Evolutionary conservation across 2,113 vertebrate species (phyloP).

Genomic region (Stegastes partitus): DNA sequence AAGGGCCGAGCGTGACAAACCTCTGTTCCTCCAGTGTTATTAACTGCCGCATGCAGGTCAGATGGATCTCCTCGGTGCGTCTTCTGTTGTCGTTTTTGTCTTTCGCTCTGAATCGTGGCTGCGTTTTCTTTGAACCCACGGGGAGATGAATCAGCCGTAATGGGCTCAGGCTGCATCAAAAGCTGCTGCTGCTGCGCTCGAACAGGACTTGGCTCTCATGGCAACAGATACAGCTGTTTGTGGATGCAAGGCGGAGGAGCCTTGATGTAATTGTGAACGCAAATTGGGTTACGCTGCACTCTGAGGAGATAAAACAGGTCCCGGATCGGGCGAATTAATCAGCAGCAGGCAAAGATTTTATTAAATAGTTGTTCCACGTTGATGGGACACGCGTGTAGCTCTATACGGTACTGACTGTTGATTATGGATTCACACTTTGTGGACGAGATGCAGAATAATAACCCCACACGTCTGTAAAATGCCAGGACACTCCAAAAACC

Average conservation of each 20-base stretch:
- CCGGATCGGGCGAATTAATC: constrained; percentile 14
- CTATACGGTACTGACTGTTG: background rate
- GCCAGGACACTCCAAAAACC: too few relatives aligned
- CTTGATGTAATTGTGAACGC: constrained; percentile 56
- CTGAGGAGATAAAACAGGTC: constrained; percentile 26
- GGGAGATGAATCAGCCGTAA: constrained; percentile 40
- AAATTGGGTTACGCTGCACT: constrained; percentile 4
- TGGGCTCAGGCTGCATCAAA: constrained; percentile 56
- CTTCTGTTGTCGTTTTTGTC: background rate
- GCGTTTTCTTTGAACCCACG: constrained; percentile 48
- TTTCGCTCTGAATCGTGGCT: background rate
- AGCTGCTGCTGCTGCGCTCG: constrained; percentile 37
- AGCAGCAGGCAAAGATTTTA: background rate
- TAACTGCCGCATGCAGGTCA: background rate
- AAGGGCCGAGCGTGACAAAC: background rate
- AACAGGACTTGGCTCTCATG: constrained; percentile 63
- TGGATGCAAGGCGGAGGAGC: constrained; percentile 28
- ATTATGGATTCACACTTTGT: background rate
- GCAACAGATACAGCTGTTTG: constrained; percentile 61
- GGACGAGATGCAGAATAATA: background rate
- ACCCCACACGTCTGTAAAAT: background rate
- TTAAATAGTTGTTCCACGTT: background rate
- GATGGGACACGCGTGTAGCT: background rate
- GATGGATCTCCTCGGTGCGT: background rate
- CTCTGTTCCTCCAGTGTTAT: background rate